These are phyloP conservation scores for Drosophila sp. DNA, from an alignment of 1,140 invertebrate species.

Conservation along the genomic window DNA sequence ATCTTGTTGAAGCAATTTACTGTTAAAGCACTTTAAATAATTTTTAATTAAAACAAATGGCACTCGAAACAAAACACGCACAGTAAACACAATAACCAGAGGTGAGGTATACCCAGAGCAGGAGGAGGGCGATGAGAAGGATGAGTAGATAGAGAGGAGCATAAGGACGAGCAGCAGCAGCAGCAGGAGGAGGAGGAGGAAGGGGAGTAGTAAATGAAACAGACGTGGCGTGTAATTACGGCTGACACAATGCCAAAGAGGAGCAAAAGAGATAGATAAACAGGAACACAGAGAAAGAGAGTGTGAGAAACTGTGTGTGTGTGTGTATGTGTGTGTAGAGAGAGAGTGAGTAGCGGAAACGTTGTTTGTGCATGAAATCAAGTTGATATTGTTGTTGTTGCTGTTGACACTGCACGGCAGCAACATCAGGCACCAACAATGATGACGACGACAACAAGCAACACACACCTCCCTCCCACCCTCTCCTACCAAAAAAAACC, in stretches of 20 bases:
- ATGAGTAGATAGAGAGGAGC: background rate
- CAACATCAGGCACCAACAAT: constrained; percentile 52
- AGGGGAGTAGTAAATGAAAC: constrained; percentile 38
- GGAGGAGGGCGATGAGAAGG: constrained; percentile 6
- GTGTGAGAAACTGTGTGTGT: constrained; percentile 20
- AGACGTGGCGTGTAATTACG: constrained; percentile 61
- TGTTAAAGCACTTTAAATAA: constrained; percentile 67
- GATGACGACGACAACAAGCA: constrained; percentile 20
- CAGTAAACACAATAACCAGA: constrained; percentile 42
- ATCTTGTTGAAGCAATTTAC: constrained; percentile 11
- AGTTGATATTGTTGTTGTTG: constrained; percentile 39
- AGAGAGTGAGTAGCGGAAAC: background rate
- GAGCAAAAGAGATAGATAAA: background rate
- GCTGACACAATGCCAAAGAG: constrained; percentile 24
- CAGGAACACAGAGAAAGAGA: background rate
- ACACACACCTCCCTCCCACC: constrained; percentile 19
- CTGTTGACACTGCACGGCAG: constrained; percentile 59
- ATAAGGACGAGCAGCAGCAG: background rate
- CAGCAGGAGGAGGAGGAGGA: background rate
- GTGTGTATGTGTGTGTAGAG: constrained; percentile 45
- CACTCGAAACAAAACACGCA: constrained; percentile 77
- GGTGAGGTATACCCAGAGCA: constrained; percentile 18
- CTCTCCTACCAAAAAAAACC: constrained; percentile 2
- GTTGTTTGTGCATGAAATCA: constrained; percentile 78
- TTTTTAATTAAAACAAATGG: constrained; percentile 79